Evolutionary conservation across 2,113 vertebrate genomes (phyloP).

Genomic region (Heliornis fulica): DNA sequence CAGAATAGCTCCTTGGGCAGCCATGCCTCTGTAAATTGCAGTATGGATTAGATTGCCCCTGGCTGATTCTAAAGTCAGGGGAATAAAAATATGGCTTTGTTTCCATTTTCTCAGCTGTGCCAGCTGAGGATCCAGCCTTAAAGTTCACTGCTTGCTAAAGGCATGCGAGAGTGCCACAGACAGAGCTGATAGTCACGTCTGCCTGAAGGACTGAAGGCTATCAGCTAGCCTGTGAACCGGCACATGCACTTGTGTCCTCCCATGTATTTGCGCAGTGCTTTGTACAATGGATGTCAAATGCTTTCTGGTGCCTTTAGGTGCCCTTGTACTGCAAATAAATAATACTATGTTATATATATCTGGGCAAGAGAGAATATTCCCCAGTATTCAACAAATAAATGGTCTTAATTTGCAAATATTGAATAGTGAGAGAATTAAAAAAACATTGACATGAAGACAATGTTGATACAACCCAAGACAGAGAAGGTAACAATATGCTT

Average conservation of each 20-base stretch:
- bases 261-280: background rate
- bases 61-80: constrained; percentile 35
- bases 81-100: constrained; percentile 31
- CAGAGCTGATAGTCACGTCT: background rate
- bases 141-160: constrained; percentile 33
- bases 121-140: background rate
- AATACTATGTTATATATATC: background rate
- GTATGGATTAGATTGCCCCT: constrained; percentile 34
- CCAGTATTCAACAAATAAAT: background rate
- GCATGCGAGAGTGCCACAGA: background rate
- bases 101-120: constrained; percentile 35
- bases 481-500: background rate
- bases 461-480: background rate
- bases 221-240: background rate
- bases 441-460: background rate
- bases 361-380: background rate
- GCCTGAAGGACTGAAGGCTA: background rate
- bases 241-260: background rate
- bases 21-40: background rate
- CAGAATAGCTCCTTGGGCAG: constrained; percentile 10
- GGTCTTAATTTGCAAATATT: background rate
- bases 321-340: background rate
- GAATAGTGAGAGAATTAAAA: background rate
- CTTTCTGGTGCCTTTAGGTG: background rate
- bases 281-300: background rate